Conservation (phyloP, 1,140 invertebrate genomes). For the Drosophila aff. region DNA sequence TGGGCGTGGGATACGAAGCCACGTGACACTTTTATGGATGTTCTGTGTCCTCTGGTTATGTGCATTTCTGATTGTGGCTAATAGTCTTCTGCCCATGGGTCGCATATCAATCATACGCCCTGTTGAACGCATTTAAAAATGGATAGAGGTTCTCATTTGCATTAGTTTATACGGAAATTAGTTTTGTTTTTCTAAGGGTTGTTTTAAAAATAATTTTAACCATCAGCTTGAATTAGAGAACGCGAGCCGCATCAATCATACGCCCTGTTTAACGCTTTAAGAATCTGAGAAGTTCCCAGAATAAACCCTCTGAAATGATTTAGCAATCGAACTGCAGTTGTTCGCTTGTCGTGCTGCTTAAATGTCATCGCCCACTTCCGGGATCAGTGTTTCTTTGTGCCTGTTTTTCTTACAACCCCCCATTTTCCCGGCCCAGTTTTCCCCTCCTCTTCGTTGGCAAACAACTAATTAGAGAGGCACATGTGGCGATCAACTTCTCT, state of each 20-base stretch:
- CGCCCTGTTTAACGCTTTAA: constrained; percentile 2
- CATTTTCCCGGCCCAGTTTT: constrained; percentile 10
- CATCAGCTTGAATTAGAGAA: neutral
- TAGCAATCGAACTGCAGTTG: constrained; percentile 70
- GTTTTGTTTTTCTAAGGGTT: neutral
- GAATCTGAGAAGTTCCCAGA: constrained; percentile 21
- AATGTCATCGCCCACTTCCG: constrained; percentile 73
- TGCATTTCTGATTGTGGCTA: constrained; percentile 69
- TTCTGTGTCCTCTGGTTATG: constrained; percentile 45
- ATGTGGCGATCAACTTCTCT: constrained; percentile 70
- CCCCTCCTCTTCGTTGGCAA: constrained; percentile 3
- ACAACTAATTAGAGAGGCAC: constrained; percentile 72
- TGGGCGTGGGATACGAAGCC: constrained; percentile 25
- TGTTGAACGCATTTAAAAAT: constrained; percentile 33
- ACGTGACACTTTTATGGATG: constrained; percentile 71
- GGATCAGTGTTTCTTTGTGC: constrained; percentile 52
- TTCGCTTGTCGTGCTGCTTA: constrained; percentile 60
- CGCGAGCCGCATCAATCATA: constrained; percentile 31
- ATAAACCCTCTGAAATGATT: constrained; percentile 42
- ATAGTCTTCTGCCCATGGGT: constrained; percentile 36
- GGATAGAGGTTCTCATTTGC: neutral
- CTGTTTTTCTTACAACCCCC: constrained; percentile 14
- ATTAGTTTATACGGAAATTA: no score
- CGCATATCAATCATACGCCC: constrained; percentile 73
- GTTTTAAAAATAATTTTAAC: neutral